Percentiles rank a stretch among this genome's conserved stretches.
phyloP scores from a whole-genome alignment of 2,797 vertebrate genomes.

The Chiropotes sagulatus region DNA sequence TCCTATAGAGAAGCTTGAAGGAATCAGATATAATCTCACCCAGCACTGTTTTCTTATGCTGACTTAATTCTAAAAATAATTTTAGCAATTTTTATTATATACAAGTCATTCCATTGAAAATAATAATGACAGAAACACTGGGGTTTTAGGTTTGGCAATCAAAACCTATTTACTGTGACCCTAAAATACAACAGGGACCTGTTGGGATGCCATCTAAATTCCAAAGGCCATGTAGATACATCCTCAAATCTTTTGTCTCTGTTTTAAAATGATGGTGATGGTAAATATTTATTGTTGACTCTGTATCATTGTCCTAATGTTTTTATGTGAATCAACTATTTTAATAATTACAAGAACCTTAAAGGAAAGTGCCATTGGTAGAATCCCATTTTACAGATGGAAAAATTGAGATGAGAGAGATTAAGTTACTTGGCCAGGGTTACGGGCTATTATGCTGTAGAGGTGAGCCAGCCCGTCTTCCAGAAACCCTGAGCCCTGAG shows the following conservation, averaged over 20 bases:
- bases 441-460: no score
- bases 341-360: not conserved
- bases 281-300: not conserved
- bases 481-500: not conserved
- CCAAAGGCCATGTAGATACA: not conserved
- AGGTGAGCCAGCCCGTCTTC: not conserved
- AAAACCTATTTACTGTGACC: not conserved
- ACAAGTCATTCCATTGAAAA: not conserved
- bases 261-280: not conserved
- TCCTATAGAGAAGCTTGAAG: not conserved
- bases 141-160: not conserved
- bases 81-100: not conserved
- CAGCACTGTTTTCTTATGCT: conserved; percentile 18
- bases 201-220: not conserved
- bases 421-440: not conserved
- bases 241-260: not conserved
- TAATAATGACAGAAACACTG: not conserved
- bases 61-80: conserved; percentile 33
- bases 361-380: not conserved
- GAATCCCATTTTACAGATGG: not conserved
- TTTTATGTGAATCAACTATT: not conserved
- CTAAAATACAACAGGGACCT: not conserved
- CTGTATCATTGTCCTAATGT: not conserved
- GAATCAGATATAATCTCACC: not conserved
- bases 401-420: not conserved